phyloP scores from a whole-genome alignment of 2,888 invertebrate genomes.

The Drosophila pseudotalamancana region DNA sequence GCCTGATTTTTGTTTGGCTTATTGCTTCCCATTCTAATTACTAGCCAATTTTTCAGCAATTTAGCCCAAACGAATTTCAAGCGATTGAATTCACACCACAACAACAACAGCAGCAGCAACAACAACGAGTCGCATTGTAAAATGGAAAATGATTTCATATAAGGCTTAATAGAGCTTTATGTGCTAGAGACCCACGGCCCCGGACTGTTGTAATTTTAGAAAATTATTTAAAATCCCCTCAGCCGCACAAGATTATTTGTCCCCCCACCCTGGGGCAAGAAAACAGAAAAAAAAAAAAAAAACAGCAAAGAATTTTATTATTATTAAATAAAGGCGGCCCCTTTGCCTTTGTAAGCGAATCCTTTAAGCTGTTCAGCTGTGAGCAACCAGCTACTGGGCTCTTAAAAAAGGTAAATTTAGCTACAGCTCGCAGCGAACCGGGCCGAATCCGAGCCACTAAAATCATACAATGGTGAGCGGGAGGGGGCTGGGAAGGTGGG shows the following conservation, averaged over 20 bases:
- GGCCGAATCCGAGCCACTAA: not conserved
- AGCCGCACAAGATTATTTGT: conserved; percentile 38
- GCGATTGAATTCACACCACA: conserved; percentile 5
- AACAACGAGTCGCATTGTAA: conserved; percentile 7
- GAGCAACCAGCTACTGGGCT: conserved; percentile 9
- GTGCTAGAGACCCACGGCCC: conserved; percentile 2
- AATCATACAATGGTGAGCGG: not conserved
- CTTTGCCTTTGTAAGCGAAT: conserved; percentile 35
- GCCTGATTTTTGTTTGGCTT: conserved; percentile 30
- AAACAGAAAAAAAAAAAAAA: not conserved
- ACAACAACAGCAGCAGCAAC: conserved; percentile 1
- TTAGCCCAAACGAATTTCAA: conserved; percentile 46
- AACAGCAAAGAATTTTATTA: conserved; percentile 42
- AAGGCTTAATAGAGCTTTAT: conserved; percentile 54
- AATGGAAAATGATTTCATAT: conserved; percentile 59
- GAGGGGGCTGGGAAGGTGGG: no score
- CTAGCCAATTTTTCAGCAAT: conserved; percentile 56
- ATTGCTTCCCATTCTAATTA: conserved; percentile 47
- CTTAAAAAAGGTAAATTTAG: conserved; percentile 40
- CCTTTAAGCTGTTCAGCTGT: conserved; percentile 45
- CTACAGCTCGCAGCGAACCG: not conserved
- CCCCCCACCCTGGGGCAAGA: not conserved
- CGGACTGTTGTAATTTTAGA: conserved; percentile 54
- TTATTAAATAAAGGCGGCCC: conserved; percentile 44
- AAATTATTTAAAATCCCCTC: conserved; percentile 39